A percentile compares a stretch with the other conserved stretches of the same genome.
Conservation (phyloP, 2,113 vertebrate genomes). For the Pelecanoides urinatrix region DNA sequence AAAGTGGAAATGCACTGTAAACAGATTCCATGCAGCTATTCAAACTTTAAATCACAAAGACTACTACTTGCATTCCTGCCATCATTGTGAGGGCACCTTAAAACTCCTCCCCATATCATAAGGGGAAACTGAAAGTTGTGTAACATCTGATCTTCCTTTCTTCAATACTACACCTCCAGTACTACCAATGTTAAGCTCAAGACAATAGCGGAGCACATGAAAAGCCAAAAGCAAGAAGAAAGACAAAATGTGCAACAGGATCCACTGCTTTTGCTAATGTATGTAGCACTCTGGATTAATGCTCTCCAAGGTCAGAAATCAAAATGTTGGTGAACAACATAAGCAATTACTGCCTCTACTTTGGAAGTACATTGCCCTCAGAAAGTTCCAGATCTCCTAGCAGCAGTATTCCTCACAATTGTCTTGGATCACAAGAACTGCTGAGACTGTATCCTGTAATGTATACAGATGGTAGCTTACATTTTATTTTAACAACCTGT, state of each 20-base stretch:
- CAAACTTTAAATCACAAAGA: neutral
- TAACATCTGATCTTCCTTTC: neutral
- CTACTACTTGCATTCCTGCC: neutral
- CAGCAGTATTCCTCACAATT: neutral
- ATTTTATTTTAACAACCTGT: neutral
- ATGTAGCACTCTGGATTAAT: neutral
- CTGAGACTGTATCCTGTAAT: neutral
- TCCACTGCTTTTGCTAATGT: neutral
- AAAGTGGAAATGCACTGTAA: neutral
- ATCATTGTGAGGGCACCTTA: neutral
- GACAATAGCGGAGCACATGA: neutral
- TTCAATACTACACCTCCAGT: neutral
- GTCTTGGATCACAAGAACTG: neutral
- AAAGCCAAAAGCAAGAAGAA: neutral
- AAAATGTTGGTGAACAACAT: neutral
- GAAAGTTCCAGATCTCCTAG: neutral
- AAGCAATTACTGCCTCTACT: neutral
- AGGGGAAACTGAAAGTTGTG: neutral
- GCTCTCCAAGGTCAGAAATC: neutral
- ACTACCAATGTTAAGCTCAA: neutral
- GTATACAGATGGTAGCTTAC: neutral
- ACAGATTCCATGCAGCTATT: neutral
- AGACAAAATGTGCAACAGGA: neutral
- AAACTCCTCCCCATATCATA: neutral
- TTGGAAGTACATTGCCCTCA: neutral